phyloP scores from a whole-genome alignment of 2,113 vertebrate genomes.

The Limanda limanda region DNA sequence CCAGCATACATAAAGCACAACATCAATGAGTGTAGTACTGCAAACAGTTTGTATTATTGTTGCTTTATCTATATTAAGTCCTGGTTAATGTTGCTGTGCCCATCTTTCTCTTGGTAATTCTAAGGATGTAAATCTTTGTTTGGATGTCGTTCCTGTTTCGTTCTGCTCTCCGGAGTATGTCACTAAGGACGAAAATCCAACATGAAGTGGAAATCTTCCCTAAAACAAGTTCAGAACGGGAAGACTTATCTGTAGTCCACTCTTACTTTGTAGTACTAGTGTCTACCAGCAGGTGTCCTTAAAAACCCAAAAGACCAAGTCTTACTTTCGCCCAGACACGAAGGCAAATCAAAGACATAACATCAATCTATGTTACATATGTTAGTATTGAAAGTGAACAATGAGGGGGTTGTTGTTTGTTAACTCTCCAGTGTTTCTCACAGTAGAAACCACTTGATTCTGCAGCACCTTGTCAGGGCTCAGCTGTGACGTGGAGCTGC shows the following conservation, averaged over 20 bases:
- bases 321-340: neutral
- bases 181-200: neutral
- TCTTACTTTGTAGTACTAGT: slow-evolving; percentile 3
- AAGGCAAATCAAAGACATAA: neutral
- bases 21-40: neutral
- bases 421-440: neutral
- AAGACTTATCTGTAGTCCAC: neutral
- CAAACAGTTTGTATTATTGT: neutral
- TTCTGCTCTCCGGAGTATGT: neutral
- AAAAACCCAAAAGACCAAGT: slow-evolving; percentile 27
- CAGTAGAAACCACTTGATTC: neutral
- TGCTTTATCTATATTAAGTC: neutral
- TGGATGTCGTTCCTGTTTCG: neutral
- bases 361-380: too few species aligned
- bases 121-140: neutral
- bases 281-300: slow-evolving; percentile 61
- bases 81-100: neutral
- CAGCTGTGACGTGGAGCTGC: neutral
- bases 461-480: neutral
- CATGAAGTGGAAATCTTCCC: neutral
- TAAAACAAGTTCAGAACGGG: neutral
- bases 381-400: neutral
- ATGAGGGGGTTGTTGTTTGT: neutral
- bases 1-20: neutral
- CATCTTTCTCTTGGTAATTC: neutral